Evolutionary conservation across 2,888 invertebrate species (phyloP), one percentile per base, ranked within the genome.

Genomic region (Cordilura impudica): DNA sequence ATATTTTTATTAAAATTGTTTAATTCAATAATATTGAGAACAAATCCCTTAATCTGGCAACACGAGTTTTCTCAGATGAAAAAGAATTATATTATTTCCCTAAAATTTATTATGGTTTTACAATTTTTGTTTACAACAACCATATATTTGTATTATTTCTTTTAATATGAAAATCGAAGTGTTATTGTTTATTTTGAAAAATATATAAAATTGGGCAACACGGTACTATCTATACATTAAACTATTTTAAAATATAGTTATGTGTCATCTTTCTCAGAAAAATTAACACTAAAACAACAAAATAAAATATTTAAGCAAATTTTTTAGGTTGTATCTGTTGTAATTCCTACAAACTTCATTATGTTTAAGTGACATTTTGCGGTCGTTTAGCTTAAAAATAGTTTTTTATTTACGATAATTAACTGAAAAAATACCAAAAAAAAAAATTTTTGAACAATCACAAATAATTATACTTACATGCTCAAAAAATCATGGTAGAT

Each of bases 361-460:
- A 14, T 51, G 39, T 21, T 18, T 49, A 70, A 65, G 23, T 76
- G 75, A 70, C 75, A 76, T 76, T 76, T 76, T 76, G 75, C 75
- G 75, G 75, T 58, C 75, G 63, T 67, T 63, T 26, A 51, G 21
- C 7, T 43, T 56, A 63, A 69, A 69, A 75, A 69, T 69, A 69
- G 69, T 63, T 63, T 45, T 14, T 54, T 47, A 69, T 49, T 73
- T 10, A 63, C n/a, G 23, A 56, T 49, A 76, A 76, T 70, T 65
- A 43, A 69, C 58, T 73, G 3, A 43, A 2, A 63, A 74, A 74
- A 54, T 74, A 23, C 49, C 31, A 74, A 43, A 35, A 31, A n/a
- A 4, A 39, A n/a, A 39, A 39, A n/a, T n/a, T 39, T 39, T 39
- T n/a, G 35, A 39, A n/a, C 35, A 39, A n/a, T 39, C 4, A 39